phyloP scores from a whole-genome alignment of 2,888 invertebrate species.

The Euplexia lucipara region DNA sequence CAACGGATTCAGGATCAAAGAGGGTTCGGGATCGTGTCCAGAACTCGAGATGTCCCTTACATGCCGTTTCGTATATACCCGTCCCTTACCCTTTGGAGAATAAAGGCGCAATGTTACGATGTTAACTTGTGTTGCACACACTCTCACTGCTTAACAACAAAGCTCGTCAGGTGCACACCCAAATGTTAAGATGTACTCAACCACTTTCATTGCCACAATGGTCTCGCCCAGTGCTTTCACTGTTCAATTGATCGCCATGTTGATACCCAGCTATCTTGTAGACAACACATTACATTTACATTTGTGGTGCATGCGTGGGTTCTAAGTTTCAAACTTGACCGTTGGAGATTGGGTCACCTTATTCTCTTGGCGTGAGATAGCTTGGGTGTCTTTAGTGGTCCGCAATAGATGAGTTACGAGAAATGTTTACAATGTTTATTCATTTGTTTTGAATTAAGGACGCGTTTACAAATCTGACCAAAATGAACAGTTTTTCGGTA shows the following conservation, averaged over 20 bases:
- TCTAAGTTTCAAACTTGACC: constrained; percentile 41
- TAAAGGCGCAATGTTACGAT: no score
- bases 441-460: no score
- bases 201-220: constrained; percentile 81
- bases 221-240: constrained; percentile 81
- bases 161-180: constrained; percentile 35
- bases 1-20: no score
- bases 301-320: constrained; percentile 42
- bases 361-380: constrained; percentile 11
- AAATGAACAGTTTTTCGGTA: no score
- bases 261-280: constrained; percentile 53
- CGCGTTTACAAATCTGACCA: no score
- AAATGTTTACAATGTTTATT: no score
- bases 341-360: constrained; percentile 39
- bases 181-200: constrained; percentile 62
- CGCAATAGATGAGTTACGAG: no score
- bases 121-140: constrained; percentile 4
- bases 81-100: no score
- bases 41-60: no score
- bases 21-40: no score
- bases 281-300: constrained; percentile 59
- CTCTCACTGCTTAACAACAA: constrained; percentile 35
- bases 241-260: constrained; percentile 75
- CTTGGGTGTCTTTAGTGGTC: not conserved
- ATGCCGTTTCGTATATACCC: no score